phyloP scores from a whole-genome alignment of 2,888 invertebrate genomes.

The Trachelus tabidus region DNA sequence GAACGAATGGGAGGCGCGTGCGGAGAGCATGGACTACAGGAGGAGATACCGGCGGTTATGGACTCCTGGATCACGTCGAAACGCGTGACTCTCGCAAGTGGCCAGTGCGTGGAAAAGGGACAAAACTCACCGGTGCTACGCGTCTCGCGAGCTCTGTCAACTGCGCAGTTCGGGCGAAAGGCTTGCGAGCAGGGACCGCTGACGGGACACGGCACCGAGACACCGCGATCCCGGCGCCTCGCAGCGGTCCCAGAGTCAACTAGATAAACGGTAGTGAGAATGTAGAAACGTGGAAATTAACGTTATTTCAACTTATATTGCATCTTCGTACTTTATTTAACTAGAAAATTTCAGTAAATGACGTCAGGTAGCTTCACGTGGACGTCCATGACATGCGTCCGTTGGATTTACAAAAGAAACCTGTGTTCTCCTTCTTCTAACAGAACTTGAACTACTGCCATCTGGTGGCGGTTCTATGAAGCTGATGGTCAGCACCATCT shows the following conservation, averaged over 20 bases:
- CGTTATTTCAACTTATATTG: background rate
- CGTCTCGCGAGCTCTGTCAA: slow-evolving; percentile 55
- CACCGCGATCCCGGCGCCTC: slow-evolving; percentile 33
- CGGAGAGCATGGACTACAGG: background rate
- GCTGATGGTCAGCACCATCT: background rate
- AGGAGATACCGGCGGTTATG: background rate
- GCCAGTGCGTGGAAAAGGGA: slow-evolving; percentile 14
- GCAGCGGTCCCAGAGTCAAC: slow-evolving; percentile 19
- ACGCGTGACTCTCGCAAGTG: slow-evolving; percentile 4
- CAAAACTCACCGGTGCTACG: slow-evolving; percentile 57
- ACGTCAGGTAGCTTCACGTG: background rate
- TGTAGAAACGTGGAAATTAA: background rate
- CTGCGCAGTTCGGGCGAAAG: slow-evolving; percentile 59
- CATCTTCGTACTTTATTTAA: background rate
- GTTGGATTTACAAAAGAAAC: background rate
- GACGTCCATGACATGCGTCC: background rate
- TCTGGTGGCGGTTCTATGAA: background rate
- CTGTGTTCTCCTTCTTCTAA: background rate
- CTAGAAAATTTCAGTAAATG: background rate
- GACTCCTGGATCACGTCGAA: background rate
- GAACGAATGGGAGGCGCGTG: background rate
- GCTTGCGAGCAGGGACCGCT: slow-evolving; percentile 47
- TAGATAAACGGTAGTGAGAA: background rate
- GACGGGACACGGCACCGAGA: slow-evolving; percentile 36
- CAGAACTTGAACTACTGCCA: background rate